These are phyloP conservation scores for Galemys pyrenaicus DNA, from an alignment of 2,113 vertebrate genomes.

Conservation along the genomic window DNA sequence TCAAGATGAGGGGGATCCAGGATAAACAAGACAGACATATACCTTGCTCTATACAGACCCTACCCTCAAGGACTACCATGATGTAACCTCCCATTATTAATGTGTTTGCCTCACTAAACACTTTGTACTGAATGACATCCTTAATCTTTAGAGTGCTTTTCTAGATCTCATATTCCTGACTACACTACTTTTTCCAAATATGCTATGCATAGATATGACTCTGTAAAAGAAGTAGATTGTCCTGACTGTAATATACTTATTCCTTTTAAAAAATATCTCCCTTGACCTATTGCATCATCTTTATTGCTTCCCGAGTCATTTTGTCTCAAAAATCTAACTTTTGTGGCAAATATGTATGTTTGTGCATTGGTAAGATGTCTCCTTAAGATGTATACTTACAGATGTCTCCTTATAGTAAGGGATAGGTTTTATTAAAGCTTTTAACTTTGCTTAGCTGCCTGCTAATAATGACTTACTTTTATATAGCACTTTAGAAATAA, in stretches of 20 bases:
- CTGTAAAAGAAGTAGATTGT: slow-evolving; percentile 69
- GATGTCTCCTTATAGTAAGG: slow-evolving; percentile 59
- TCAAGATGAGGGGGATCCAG: not conserved
- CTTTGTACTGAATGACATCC: slow-evolving; percentile 40
- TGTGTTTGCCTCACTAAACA: slow-evolving; percentile 34
- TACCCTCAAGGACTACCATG: not conserved
- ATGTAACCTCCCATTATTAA: not conserved
- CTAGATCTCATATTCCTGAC: slow-evolving; percentile 58
- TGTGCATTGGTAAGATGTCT: slow-evolving; percentile 66
- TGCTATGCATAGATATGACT: slow-evolving; percentile 71
- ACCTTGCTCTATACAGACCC: not conserved
- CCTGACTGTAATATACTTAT: slow-evolving; percentile 65
- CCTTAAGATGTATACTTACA: slow-evolving; percentile 41
- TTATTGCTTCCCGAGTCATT: slow-evolving; percentile 72
- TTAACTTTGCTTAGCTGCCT: slow-evolving; percentile 69
- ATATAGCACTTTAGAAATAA: slow-evolving; percentile 68
- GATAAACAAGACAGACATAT: not conserved
- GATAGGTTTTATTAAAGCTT: slow-evolving; percentile 72
- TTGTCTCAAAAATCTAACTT: slow-evolving; percentile 74
- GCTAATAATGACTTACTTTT: slow-evolving; percentile 71
- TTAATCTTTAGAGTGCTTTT: slow-evolving; percentile 42
- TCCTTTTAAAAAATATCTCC: slow-evolving; percentile 62
- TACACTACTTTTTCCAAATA: slow-evolving; percentile 71
- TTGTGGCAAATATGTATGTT: slow-evolving; percentile 56
- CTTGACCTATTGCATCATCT: slow-evolving; percentile 75